These are phyloP conservation scores for Neolamprologus sp. DNA, from an alignment of 2,113 vertebrate genomes.

Conservation along the genomic window DNA sequence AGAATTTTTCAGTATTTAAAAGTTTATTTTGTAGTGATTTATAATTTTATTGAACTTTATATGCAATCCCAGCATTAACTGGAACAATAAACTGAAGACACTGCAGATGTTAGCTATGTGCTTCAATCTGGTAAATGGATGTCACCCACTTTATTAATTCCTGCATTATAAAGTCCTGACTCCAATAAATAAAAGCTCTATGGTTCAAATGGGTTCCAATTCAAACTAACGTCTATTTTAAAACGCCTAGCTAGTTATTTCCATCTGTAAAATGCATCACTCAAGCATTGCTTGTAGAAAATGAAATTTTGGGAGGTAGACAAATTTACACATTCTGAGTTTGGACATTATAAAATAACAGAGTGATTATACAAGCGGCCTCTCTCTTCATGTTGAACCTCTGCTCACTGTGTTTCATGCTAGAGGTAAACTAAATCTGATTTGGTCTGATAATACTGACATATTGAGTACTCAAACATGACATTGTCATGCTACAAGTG, in stretches of 20 bases:
- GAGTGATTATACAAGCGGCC: not conserved
- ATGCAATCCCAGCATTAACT: not conserved
- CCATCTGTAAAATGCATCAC: not conserved
- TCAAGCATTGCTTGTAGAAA: not conserved
- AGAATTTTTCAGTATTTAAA: not conserved
- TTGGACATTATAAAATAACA: not conserved
- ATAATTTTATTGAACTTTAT: not conserved
- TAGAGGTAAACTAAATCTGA: not conserved
- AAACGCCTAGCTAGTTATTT: rapidly evolving
- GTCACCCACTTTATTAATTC: not conserved
- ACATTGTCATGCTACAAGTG: not conserved
- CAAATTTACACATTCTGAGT: not conserved
- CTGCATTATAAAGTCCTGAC: not conserved
- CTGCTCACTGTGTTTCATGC: not conserved
- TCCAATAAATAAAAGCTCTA: not conserved
- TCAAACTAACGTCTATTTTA: not conserved
- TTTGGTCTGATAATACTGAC: not conserved
- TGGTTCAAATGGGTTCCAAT: not conserved
- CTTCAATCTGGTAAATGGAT: not conserved
- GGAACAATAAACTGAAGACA: rapidly evolving
- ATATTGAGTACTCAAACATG: not conserved
- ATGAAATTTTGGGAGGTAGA: not conserved
- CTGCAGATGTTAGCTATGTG: not conserved
- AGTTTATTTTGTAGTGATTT: not conserved
- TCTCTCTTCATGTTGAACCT: not conserved